Base-by-base conservation (phyloP, 2,113 vertebrate genomes). In the Tinamus guttatus region DNA sequence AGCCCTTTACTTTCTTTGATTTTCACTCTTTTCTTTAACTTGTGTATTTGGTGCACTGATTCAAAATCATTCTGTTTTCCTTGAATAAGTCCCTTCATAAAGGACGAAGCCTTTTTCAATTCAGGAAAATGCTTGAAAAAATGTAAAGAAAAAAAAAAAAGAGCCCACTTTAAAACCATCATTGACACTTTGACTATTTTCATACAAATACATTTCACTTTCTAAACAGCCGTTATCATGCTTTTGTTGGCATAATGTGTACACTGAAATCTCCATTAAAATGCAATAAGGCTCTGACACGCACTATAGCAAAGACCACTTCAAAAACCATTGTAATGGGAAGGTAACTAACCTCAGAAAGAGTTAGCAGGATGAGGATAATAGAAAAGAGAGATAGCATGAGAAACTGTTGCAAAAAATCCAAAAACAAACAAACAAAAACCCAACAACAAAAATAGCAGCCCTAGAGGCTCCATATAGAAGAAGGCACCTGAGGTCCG, bases 11-110 rank as follows among this genome's bases (percentile, higher is more conserved):
- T 94, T 95, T 78, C 45, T 94, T 95, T 78, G 51, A 74, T 86
- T 60, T 95, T 11, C 14, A 20, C 30, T 16, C n/a, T 16, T 5
- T 93, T 69, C 60, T 95, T 89, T 64, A 92, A 34, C 40, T 83
- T 17, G 24, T 87, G 5, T 83, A 15, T 73, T 38, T 92, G 41
- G 12, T 64, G 89, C 27, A 70, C 15, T 69, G 11, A 25, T 87
- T 90, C 89, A 90, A 91, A 95, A 93, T 88, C 34, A 45, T 40
- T 73, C 79, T 30, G 8, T 92, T 93, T 95, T 81, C 62, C 80
- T 49, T 30, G 36, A 54, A 70, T 64, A 38, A 30, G 5, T 67
- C 40, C 9, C 3, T 49, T 36, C 17, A 21, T 45, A 38, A 45
- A 73, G 3, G 19, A 51, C 27, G 13, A 14, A 40, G 17, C 20